Evolutionary conservation across 2,113 vertebrate species (phyloP).

Genomic region (Pontoporia blainvillei): DNA sequence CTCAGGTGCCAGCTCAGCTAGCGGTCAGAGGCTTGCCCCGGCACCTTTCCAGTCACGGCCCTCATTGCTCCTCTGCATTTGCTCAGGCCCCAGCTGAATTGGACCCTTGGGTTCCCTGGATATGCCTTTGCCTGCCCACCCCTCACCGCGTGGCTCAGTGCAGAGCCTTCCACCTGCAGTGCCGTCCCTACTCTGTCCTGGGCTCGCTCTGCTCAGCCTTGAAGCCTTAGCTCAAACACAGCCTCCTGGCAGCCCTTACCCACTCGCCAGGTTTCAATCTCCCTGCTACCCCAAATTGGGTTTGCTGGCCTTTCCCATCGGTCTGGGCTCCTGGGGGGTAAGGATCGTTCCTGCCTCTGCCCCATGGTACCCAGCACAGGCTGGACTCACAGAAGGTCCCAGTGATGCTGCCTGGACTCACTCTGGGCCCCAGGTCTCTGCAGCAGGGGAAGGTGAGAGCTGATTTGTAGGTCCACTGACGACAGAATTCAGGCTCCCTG

Average conservation of each 20-base stretch:
- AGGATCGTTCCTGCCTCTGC: not conserved
- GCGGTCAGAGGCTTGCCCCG: too few relatives aligned
- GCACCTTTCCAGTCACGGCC: not conserved
- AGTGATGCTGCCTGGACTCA: not conserved
- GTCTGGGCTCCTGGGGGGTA: not conserved
- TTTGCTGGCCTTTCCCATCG: not conserved
- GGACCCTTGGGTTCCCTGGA: not conserved
- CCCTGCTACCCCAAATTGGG: not conserved
- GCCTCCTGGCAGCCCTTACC: not conserved
- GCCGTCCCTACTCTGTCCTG: not conserved
- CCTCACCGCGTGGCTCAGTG: accelerated
- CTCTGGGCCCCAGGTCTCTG: not conserved
- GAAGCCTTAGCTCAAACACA: not conserved
- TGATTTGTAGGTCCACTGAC: not conserved
- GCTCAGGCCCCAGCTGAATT: not conserved
- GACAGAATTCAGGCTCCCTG: not conserved
- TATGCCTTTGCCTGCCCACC: not conserved
- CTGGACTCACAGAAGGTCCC: not conserved
- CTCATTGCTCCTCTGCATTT: accelerated
- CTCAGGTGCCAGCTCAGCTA: not conserved
- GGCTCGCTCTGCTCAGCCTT: not conserved
- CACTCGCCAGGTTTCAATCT: not conserved
- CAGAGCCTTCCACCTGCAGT: not conserved
- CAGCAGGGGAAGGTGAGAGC: not conserved
- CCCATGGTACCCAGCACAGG: not conserved